Evolutionary conservation across 2,888 invertebrate species (phyloP).

Genomic region (Chymomyza fuscimana): DNA sequence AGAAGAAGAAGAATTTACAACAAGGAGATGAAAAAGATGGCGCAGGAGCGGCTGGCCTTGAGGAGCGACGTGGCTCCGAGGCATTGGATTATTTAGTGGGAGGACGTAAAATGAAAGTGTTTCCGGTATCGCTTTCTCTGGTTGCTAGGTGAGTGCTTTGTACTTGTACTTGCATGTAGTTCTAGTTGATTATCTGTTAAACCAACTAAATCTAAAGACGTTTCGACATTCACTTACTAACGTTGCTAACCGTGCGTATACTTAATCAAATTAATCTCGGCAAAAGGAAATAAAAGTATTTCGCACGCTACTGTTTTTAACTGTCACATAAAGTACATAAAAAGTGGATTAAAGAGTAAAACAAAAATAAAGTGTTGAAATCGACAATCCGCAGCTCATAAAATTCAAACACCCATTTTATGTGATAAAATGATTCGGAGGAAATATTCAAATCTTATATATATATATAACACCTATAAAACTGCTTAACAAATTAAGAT

Average conservation of each 20-base stretch:
- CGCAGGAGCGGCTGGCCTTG: slow-evolving; percentile 48
- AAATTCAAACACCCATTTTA: neutral
- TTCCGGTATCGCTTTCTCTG: slow-evolving; percentile 91
- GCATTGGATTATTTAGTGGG: slow-evolving; percentile 89
- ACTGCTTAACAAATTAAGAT: neutral
- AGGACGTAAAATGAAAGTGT: slow-evolving; percentile 88
- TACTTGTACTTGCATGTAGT: neutral
- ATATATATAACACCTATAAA: neutral
- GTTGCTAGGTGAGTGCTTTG: slow-evolving; percentile 85
- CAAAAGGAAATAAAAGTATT: neutral
- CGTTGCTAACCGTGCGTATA: slow-evolving; percentile 51
- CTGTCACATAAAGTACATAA: neutral
- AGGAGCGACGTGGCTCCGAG: slow-evolving; percentile 74
- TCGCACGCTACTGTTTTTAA: neutral
- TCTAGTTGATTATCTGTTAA: neutral
- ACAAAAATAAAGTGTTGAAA: neutral
- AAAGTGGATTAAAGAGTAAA: neutral
- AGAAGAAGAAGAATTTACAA: slow-evolving; percentile 39
- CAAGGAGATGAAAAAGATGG: slow-evolving; percentile 48
- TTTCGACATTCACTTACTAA: neutral
- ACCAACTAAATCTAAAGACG: neutral
- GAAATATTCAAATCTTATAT: neutral
- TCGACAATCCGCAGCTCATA: neutral
- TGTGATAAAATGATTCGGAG: neutral
- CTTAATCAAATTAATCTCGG: slow-evolving; percentile 37